Base-by-base conservation (phyloP, 2,888 invertebrate genomes). In the Diaperis boleti region DNA sequence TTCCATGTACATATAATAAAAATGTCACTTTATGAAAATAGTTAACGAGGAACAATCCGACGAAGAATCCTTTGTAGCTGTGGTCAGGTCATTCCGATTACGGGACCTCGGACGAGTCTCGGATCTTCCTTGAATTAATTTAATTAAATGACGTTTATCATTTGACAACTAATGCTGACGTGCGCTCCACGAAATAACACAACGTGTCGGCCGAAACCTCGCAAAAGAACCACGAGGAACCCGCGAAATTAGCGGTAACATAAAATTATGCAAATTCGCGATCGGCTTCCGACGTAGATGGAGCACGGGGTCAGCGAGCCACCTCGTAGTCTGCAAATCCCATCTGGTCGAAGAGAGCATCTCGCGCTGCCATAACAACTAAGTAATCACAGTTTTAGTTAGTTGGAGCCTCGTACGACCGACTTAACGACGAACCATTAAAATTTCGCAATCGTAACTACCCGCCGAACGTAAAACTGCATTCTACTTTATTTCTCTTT, bases 381-480 rank as follows among this genome's bases (percentile, higher is more conserved):
- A 74, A 76, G 76, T 76, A 76, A 76, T 76, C 74, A 74, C 76
- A 71, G 74, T 72, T 74, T 75, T 73, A 74, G 74, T 72, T 74
- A 72, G 72, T 69, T 67, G 69, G 69, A 69, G 68, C 41, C 60
- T 70, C 68, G 64, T 69, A 71, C 69, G 67, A 69, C 69, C 69
- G 70, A 72, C 70, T 75, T 76, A 76, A 77, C 76, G 76, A 75
- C 75, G 62, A 65, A 64, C 69, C 74, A 74, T 77, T 77, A 77
- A 77, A 76, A 77, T 77, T 77, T 76, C 69, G 74, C 75, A 73
- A 74, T 76, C 73, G 74, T 74, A 73, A 74, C 76, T 68, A 72
- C 69, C 70, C 72, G 66, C 65, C 72, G 72, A 71, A 72, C 75
- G 67, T 75, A 75, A 75, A 75, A 74, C 69, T 69, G 69, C 69